Base-by-base conservation (phyloP, 2,888 invertebrate species). In the Tinea trinotella region DNA sequence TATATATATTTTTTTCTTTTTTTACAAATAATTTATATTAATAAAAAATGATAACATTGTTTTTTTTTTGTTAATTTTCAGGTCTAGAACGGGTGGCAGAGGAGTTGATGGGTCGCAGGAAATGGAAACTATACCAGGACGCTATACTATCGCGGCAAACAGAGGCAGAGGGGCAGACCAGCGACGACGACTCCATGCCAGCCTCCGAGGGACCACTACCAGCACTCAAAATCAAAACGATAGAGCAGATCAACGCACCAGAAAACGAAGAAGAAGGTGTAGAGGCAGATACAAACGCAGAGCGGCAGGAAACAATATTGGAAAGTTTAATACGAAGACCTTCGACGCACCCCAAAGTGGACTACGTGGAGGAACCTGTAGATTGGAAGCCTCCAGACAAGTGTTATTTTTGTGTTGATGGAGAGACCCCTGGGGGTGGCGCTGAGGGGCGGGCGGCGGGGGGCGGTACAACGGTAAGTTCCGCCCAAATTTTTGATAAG, bases 11-110 rank as follows among this genome's bases (percentile, higher is more conserved):
- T 40, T 22, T 59, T 55, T 48, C 46, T 54, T 48, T 53, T 53
- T 10, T 10, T 40, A 3, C 36, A 40, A 44, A 13, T 17, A 13
- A 17, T 12, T n/a, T n/a, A n/a, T n/a, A n/a, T n/a, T n/a, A n/a
- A n/a, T n/a, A n/a, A n/a, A n/a, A n/a, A n/a, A n/a, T n/a, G n/a
- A n/a, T 30, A 13, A 10, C 52, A 19, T 30, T 24, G 17, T 57
- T 53, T 46, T 60, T 60, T 55, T 52, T 4, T 44, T 44, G 17
- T 44, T 30, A 59, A 52, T 56, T 77, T 89, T 55, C 86, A 95
- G 95, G 95, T 91, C 91, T 95, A 93, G 95, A 95, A 93, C 92
- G 94, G 89, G 93, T 95, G 90, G 95, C 95, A 90, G 95, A 95
- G 90, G 95, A 95, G 93, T 94, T 95, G 91, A 95, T 95, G 95